Evolutionary conservation across 2,113 vertebrate species (phyloP).

Genomic region (Heteronetta atricapilla): DNA sequence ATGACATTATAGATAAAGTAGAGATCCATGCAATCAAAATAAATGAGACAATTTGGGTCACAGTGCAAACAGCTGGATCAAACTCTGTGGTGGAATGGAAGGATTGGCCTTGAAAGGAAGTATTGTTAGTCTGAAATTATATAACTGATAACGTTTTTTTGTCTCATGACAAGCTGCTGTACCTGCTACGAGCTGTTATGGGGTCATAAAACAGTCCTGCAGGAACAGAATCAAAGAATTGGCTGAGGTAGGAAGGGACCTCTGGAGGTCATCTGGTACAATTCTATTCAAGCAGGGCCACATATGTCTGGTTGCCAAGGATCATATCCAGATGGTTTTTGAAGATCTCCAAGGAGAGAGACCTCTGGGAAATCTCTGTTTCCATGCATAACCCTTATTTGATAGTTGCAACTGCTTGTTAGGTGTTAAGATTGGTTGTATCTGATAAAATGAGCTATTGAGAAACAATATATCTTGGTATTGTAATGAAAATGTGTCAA

Average conservation of each 20-base stretch:
- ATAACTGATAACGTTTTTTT: background rate
- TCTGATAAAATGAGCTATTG: background rate
- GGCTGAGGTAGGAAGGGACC: too few relatives aligned
- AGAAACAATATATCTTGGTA: background rate
- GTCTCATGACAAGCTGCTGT: background rate
- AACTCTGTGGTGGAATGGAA: background rate
- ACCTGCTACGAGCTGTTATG: background rate
- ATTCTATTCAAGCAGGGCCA: background rate
- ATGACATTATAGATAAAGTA: background rate
- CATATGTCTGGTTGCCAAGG: background rate
- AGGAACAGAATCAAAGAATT: background rate
- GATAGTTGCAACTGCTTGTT: background rate
- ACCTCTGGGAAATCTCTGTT: background rate
- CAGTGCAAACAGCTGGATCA: fast-evolving
- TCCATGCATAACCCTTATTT: background rate
- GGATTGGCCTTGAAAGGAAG: background rate
- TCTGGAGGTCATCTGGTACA: too few relatives aligned
- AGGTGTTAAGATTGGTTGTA: background rate
- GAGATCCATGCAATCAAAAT: background rate
- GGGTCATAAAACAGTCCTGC: background rate
- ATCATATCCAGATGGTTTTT: background rate
- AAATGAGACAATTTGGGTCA: background rate
- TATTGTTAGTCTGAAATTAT: background rate
- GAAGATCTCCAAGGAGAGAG: background rate
- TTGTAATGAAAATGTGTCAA: background rate